A percentile compares a stretch with the other conserved stretches of the same genome.
phyloP scores from a whole-genome alignment of 2,113 vertebrate genomes.

The Macaca mulatta region DNA sequence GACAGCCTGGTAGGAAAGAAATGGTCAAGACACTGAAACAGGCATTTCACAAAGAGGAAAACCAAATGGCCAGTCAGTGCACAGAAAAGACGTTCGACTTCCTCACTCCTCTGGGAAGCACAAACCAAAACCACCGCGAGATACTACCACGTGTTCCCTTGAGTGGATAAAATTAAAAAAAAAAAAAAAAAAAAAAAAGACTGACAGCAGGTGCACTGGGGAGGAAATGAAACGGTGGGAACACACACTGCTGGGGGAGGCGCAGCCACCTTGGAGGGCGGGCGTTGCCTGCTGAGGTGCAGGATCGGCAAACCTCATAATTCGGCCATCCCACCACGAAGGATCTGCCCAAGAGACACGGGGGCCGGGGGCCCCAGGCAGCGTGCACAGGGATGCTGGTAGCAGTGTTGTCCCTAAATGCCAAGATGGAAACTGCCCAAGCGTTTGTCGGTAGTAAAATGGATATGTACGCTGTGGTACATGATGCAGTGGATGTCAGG shows the following conservation, averaged over 20 bases:
- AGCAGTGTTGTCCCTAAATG: neutral
- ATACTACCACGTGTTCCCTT: fast-evolving
- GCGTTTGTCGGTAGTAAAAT: fast-evolving
- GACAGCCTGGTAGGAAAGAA: neutral
- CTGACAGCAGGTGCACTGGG: too few relatives aligned
- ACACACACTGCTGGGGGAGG: neutral
- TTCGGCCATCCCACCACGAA: neutral
- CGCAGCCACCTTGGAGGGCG: neutral
- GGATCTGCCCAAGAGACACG: neutral
- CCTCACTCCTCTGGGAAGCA: neutral
- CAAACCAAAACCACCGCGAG: fast-evolving
- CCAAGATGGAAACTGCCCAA: neutral
- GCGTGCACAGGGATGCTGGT: fast-evolving
- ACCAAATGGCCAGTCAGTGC: fast-evolving
- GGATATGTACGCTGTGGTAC: neutral
- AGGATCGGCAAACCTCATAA: too few relatives aligned
- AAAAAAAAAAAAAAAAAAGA: too few relatives aligned
- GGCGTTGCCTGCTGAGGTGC: neutral
- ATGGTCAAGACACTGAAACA: neutral
- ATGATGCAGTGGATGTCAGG: too few relatives aligned
- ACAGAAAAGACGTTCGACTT: too few relatives aligned
- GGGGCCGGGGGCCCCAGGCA: too few relatives aligned
- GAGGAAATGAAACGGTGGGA: neutral
- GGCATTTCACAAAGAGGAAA: neutral
- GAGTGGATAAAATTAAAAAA: too few relatives aligned